Percentiles rank a stretch among this genome's conserved stretches.
Conservation (phyloP, 2,888 invertebrate genomes). For the Drosophila flavopinicola region DNA sequence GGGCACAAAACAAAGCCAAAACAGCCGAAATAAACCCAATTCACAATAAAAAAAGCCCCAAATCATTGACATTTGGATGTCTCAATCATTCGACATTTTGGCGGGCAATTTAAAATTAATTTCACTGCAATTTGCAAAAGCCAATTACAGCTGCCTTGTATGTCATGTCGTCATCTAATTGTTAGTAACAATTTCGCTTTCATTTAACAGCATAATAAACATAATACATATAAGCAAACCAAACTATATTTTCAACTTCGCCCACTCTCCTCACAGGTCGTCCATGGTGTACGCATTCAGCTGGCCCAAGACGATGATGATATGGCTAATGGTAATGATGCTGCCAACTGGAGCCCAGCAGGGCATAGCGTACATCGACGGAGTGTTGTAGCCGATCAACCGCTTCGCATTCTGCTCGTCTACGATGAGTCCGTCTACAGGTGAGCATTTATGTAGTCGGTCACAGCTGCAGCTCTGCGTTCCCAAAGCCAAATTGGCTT, state of each 20-base stretch:
- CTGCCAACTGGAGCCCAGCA: constrained; percentile 88
- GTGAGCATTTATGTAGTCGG: constrained; percentile 85
- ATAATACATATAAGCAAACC: constrained; percentile 7
- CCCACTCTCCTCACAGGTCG: constrained; percentile 87
- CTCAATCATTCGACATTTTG: constrained; percentile 75
- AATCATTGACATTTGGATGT: constrained; percentile 77
- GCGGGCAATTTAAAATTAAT: constrained; percentile 77
- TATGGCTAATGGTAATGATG: constrained; percentile 78
- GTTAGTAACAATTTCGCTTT: constrained; percentile 67
- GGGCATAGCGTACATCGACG: constrained; percentile 87
- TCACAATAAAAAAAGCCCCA: constrained; percentile 34
- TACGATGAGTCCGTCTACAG: constrained; percentile 95
- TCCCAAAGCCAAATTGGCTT: constrained; percentile 41
- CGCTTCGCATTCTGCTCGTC: constrained; percentile 92
- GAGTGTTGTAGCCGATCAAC: constrained; percentile 89
- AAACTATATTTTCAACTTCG: constrained; percentile 11
- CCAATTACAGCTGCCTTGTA: constrained; percentile 68
- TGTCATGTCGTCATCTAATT: constrained; percentile 69
- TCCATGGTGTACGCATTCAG: constrained; percentile 93
- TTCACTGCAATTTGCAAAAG: constrained; percentile 69
- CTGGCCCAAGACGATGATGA: constrained; percentile 87
- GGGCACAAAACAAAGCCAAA: constrained; percentile 14
- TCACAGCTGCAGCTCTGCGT: constrained; percentile 1
- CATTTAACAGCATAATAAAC: constrained; percentile 39
- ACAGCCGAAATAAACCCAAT: constrained; percentile 31